Percentiles rank a stretch among this genome's conserved stretches.
Evolutionary conservation across 2,888 invertebrate species (phyloP).

Genomic region (Ectemnius cavifrons): DNA sequence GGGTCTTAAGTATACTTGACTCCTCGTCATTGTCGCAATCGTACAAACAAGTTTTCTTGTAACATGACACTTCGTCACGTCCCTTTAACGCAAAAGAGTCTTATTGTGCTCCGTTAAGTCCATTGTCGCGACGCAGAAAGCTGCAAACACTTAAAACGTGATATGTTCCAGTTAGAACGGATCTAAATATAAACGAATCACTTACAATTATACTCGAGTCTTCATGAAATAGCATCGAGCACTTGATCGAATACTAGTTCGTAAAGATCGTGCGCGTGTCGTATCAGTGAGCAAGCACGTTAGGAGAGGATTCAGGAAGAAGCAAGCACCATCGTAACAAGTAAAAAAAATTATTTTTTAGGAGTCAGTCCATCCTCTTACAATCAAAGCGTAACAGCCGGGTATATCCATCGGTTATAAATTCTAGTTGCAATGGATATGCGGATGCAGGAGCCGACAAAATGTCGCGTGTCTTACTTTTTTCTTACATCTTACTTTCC

Average conservation of each 20-base stretch:
- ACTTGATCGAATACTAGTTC: too few species aligned
- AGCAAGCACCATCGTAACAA: constrained; percentile 38
- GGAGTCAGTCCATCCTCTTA: constrained; percentile 56
- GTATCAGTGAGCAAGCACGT: too few species aligned
- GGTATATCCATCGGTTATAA: constrained; percentile 29
- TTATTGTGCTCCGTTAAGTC: constrained; percentile 46
- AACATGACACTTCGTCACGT: constrained; percentile 37
- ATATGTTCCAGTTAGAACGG: constrained; percentile 20
- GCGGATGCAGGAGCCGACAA: constrained; percentile 13
- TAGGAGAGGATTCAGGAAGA: constrained; percentile 31
- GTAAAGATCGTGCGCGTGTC: too few species aligned
- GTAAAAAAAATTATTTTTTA: constrained; percentile 51
- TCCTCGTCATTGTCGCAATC: constrained; percentile 17
- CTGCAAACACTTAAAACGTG: constrained; percentile 39
- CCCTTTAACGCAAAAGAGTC: constrained; percentile 37
- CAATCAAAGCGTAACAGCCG: constrained; percentile 51
- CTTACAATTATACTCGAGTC: constrained; percentile 8
- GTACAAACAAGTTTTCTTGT: constrained; percentile 39
- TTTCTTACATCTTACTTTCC: constrained; percentile 14
- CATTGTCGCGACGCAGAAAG: constrained; percentile 37
- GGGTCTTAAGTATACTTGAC: constrained; percentile 12
- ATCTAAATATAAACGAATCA: constrained; percentile 18
- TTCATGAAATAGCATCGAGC: neutral
- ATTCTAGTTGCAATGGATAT: constrained; percentile 28
- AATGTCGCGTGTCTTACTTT: neutral